These are phyloP conservation scores for Eueides isabella DNA, from an alignment of 1,140 invertebrate genomes.

Conservation along the genomic window DNA sequence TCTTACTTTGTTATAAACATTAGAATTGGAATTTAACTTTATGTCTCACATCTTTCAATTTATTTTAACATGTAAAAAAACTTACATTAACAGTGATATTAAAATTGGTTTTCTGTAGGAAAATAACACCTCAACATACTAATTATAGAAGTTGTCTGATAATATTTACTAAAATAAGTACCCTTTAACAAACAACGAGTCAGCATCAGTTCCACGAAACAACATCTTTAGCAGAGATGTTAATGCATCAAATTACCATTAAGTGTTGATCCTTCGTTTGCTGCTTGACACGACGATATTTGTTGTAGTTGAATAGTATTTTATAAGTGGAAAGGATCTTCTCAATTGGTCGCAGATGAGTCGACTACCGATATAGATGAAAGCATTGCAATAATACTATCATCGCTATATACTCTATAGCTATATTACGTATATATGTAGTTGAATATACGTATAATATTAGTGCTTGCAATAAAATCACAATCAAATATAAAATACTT, in stretches of 20 bases:
- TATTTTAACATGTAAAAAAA: conserved; percentile 20
- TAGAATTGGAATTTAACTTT: no score
- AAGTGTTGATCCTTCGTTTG: conserved; percentile 23
- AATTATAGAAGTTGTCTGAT: not conserved
- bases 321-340: conserved; percentile 26
- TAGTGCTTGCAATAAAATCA: not conserved
- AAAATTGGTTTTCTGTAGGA: not conserved
- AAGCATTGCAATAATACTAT: conserved; percentile 41
- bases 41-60: not conserved
- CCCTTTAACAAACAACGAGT: conserved; percentile 28
- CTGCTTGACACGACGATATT: conserved; percentile 27
- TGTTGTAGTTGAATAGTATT: conserved; percentile 37
- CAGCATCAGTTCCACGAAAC: conserved; percentile 38
- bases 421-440: conserved; percentile 18
- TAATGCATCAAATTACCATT: conserved; percentile 36
- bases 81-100: not conserved
- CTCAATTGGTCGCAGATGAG: conserved; percentile 30
- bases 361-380: conserved; percentile 42
- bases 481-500: not conserved
- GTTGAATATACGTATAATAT: not conserved
- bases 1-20: no score
- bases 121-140: not conserved
- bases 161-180: conserved; percentile 1
- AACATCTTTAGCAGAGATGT: conserved; percentile 37
- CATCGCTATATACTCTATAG: no score